These are phyloP conservation scores for Heliconius nattereri DNA, from an alignment of 1,140 invertebrate species.

Conservation along the genomic window DNA sequence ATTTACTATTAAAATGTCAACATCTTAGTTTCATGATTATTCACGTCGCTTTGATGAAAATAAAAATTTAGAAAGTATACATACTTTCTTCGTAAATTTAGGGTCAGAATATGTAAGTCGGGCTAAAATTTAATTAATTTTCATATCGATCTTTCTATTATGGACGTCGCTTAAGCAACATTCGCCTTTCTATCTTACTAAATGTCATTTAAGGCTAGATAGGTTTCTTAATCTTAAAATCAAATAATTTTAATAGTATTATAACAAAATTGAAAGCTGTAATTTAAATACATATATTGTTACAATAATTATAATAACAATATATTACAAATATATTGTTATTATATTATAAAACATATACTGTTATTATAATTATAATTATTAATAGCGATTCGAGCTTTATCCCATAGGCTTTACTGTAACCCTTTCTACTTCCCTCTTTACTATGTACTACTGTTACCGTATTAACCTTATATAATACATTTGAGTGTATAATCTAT, in stretches of 20 bases:
- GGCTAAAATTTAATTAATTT: slow-evolving; percentile 20
- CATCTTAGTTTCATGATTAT: neutral
- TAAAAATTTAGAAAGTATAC: neutral
- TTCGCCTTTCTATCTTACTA: slow-evolving; percentile 42
- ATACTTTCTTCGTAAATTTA: slow-evolving; percentile 7
- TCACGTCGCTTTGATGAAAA: neutral
- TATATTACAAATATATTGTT: slow-evolving; percentile 30
- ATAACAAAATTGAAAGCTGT: slow-evolving; percentile 22
- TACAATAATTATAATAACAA: slow-evolving; percentile 7
- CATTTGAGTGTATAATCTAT: slow-evolving; percentile 14
- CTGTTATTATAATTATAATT: slow-evolving; percentile 31
- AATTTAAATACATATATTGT: slow-evolving; percentile 17
- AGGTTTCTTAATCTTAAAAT: slow-evolving; percentile 37
- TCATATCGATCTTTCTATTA: slow-evolving; percentile 29
- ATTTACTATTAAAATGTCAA: neutral
- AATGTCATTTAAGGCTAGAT: slow-evolving; percentile 36
- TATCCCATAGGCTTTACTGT: slow-evolving; percentile 54
- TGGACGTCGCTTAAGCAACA: slow-evolving; percentile 37
- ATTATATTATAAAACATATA: slow-evolving; percentile 37
- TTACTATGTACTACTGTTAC: slow-evolving; percentile 44
- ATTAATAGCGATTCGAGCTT: slow-evolving; percentile 55
- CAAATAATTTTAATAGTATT: slow-evolving; percentile 13
- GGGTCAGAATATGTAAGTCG: neutral
- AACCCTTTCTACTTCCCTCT: slow-evolving; percentile 48
- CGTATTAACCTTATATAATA: slow-evolving; percentile 33